phyloP scores from a whole-genome alignment of 2,888 invertebrate genomes.

The Cloeon dipterum region DNA sequence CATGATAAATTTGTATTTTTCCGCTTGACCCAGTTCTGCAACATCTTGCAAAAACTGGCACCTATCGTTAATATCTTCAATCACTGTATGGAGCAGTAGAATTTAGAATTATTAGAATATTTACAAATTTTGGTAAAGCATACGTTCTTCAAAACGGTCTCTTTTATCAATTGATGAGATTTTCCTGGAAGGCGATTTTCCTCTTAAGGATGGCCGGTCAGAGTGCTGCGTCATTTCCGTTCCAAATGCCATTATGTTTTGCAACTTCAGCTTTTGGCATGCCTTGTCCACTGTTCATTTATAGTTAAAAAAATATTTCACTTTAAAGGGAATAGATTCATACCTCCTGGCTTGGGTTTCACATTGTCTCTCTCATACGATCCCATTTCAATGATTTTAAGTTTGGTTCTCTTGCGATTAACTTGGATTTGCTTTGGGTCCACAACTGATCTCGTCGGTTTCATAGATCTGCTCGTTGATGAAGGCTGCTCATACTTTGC shows the following conservation, averaged over 20 bases:
- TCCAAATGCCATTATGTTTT: background rate
- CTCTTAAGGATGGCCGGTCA: background rate
- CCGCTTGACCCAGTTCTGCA: background rate
- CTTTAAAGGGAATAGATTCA: no score
- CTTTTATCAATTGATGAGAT: background rate
- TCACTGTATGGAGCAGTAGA: no score
- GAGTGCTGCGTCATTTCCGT: background rate
- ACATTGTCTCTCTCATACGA: background rate
- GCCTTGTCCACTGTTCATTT: background rate
- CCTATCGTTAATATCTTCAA: background rate
- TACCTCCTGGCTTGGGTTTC: background rate
- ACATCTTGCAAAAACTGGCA: conserved; percentile 1
- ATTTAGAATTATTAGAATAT: background rate
- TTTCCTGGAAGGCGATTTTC: background rate
- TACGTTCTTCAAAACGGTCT: conserved; percentile 1
- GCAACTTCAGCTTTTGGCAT: background rate
- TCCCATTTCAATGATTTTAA: background rate
- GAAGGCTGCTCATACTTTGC: no score
- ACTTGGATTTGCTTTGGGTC: no score
- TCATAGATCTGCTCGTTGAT: background rate
- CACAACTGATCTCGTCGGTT: background rate
- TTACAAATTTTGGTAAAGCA: background rate
- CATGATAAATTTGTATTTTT: background rate
- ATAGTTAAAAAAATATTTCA: background rate
- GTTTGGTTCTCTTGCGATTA: background rate